Evolutionary conservation across 2,113 vertebrate genomes (phyloP).

Genomic region (Uria aalge): DNA sequence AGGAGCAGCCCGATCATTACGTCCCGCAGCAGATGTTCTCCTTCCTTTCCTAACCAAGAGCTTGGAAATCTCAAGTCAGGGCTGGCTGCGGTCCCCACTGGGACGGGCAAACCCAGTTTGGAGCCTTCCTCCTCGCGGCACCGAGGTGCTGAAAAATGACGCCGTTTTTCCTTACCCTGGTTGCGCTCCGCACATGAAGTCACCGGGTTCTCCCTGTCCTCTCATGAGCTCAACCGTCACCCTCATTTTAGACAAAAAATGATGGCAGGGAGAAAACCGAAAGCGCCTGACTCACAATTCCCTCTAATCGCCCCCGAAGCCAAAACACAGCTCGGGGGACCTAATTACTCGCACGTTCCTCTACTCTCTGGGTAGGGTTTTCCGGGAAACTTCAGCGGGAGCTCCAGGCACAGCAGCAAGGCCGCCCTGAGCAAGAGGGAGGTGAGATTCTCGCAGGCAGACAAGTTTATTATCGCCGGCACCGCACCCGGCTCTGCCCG

Average conservation of each 20-base stretch:
- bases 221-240: background rate
- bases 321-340: background rate
- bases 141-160: background rate
- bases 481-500: background rate
- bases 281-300: background rate
- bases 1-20: background rate
- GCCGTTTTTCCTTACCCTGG: background rate
- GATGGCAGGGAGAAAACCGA: background rate
- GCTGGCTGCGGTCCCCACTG: background rate
- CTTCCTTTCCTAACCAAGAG: background rate
- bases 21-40: background rate
- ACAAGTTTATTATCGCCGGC: background rate
- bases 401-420: accelerated
- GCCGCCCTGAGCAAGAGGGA: background rate
- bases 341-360: background rate
- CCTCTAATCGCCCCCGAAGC: background rate
- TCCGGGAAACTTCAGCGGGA: background rate
- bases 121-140: background rate
- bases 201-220: background rate
- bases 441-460: background rate
- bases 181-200: background rate
- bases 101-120: background rate
- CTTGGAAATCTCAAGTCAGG: background rate
- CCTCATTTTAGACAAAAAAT: too few species aligned
- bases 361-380: background rate